Conservation (phyloP, 92 coral and sea anemone species). For the Nematostella vectensis region DNA sequence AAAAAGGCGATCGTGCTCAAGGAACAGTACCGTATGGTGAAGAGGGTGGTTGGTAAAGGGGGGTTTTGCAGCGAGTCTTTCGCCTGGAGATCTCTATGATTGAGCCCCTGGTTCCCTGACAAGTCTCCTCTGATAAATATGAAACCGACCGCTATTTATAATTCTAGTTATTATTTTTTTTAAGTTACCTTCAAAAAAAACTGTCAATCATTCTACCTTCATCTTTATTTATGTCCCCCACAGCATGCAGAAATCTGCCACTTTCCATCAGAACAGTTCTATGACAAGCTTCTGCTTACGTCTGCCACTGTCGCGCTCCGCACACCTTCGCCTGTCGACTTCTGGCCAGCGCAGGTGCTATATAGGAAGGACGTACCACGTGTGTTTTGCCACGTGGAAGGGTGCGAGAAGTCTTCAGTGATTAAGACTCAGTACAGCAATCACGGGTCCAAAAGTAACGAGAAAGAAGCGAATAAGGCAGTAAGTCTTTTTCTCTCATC, state of each 20-base stretch:
- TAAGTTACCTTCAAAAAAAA: no score
- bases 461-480: slow-evolving; percentile 50
- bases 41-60: no score
- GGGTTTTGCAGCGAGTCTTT: no score
- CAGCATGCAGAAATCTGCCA: slow-evolving; percentile 64
- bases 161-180: no score
- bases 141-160: no score
- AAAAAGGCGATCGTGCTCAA: no score
- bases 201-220: no score
- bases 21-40: no score
- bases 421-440: slow-evolving; percentile 53
- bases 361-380: slow-evolving; percentile 17
- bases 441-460: slow-evolving; percentile 61
- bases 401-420: slow-evolving; percentile 49
- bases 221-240: no score
- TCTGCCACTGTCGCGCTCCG: slow-evolving; percentile 27
- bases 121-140: no score
- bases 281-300: slow-evolving; percentile 39
- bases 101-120: no score
- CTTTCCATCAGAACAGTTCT: slow-evolving; percentile 66
- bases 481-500: slow-evolving; percentile 32
- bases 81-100: slow-evolving; percentile 69
- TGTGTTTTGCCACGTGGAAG: slow-evolving; percentile 70
- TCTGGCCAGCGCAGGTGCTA: slow-evolving; percentile 45
- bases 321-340: slow-evolving; percentile 10